Base-by-base conservation (phyloP, 2,113 vertebrate species). In the Labeo rohita region DNA sequence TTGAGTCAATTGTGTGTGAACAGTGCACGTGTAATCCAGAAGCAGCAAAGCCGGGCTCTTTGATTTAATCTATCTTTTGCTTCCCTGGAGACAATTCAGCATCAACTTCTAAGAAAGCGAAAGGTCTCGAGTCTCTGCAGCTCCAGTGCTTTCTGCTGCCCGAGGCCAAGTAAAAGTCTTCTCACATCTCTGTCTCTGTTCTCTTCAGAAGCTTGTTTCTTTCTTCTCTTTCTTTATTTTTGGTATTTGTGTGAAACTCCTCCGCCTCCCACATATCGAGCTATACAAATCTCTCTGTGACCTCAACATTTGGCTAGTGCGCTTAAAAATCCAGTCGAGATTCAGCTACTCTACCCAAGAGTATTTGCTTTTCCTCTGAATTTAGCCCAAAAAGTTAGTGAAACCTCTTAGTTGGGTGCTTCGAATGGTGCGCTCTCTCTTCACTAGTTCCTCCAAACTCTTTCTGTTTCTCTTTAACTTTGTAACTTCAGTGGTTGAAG, bases 261-360 rank as follows among this genome's bases (percentile, higher is more conserved):
- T 82, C 45, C 28, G 36, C 83, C 73, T 79, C 85, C 87, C 73
- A 81, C 88, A 50, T 52, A 73, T 28, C 13, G 12, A 77, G 76
- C 76, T 81, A 34, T 65, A 76, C 73, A 61, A 82, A 61, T 77
- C 82, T 61, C 36, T 7, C 56, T 18, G 28, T 61, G 68, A 47
- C 59, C 68, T 80, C 79, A 86, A 63, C 63, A 52, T 66, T 83
- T 66, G 63, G 81, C 50, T 16, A 21, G 43, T n/a, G 52, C 49
- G 49, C 70, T 39, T 84, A 43, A 52, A 63, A 79, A 59, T 63
- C 5, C 63, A 75, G 54, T 80, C 8, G 2, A 80, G 49, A 82
- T 82, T 70, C 45, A 47, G 61, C 61, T 68, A 23, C 74, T 15
- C n/a, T 28, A 49, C n/a, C 8, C 23, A 0, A 2, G 61, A 34